Percentiles rank a stretch among this genome's conserved stretches.
These are phyloP conservation scores for Stichodactyla mertensii DNA, from an alignment of 64 coral and sea anemone genomes.

Conservation along the genomic window DNA sequence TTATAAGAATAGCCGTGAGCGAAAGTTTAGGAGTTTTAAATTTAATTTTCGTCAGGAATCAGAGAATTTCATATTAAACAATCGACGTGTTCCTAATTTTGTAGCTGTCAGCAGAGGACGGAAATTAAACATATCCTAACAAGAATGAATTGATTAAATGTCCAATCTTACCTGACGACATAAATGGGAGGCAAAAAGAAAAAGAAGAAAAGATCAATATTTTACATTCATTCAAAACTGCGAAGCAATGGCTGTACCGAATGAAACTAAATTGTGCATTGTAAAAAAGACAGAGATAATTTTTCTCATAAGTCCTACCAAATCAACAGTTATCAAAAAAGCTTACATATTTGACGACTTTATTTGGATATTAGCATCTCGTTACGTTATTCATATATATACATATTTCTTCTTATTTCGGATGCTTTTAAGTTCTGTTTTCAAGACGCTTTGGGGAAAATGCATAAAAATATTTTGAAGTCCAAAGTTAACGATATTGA, in stretches of 20 bases:
- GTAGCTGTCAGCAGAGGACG: neutral
- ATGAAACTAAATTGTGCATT: neutral
- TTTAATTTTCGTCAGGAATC: neutral
- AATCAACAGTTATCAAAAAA: neutral
- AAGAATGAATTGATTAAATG: neutral
- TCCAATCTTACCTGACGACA: neutral
- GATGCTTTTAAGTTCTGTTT: neutral
- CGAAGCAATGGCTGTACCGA: neutral
- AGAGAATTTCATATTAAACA: constrained; percentile 4
- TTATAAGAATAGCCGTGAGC: neutral
- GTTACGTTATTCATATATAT: neutral
- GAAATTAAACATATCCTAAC: constrained; percentile 2
- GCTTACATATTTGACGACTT: neutral
- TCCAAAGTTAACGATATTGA: neutral
- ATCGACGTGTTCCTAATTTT: neutral
- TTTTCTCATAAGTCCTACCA: neutral
- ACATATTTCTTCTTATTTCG: neutral
- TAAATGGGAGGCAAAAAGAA: neutral
- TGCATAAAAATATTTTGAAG: neutral
- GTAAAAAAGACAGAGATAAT: too few species aligned
- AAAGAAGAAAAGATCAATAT: neutral
- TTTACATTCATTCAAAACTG: neutral
- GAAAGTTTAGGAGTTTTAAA: neutral
- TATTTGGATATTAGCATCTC: neutral
- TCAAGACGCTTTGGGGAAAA: neutral